phyloP scores from a whole-genome alignment of 1,140 invertebrate species.

The Zophobas atratus region DNA sequence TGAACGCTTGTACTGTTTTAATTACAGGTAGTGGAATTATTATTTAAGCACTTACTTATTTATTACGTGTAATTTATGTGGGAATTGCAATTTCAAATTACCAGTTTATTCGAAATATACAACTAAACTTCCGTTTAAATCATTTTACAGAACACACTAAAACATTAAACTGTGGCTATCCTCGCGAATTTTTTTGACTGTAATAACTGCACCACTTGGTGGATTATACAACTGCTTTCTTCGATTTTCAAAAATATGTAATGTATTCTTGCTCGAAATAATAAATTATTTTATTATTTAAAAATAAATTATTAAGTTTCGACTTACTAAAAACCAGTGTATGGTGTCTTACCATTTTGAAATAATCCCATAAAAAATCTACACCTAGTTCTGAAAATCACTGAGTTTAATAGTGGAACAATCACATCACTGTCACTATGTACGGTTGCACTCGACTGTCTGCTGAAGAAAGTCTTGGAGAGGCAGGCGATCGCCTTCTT shows the following conservation, averaged over 20 bases:
- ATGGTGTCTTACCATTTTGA: conserved; percentile 28
- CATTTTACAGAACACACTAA: too few relatives aligned
- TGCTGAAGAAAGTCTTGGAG: conserved; percentile 45
- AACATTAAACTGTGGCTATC: too few relatives aligned
- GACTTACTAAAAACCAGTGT: neutral
- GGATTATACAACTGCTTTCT: too few relatives aligned
- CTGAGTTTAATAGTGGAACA: conserved; percentile 27
- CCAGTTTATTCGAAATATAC: too few relatives aligned
- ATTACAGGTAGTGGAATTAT: too few relatives aligned
- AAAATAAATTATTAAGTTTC: neutral
- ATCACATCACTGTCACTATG: conserved; percentile 38
- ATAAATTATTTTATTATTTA: neutral
- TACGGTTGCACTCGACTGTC: conserved; percentile 26
- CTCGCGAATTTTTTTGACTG: too few relatives aligned
- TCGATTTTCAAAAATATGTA: neutral
- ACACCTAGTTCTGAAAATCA: conserved; percentile 33
- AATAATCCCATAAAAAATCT: conserved; percentile 39
- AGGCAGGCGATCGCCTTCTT: conserved; percentile 42
- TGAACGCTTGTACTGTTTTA: too few relatives aligned
- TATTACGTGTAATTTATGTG: too few relatives aligned
- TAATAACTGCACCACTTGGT: too few relatives aligned
- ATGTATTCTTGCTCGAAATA: neutral
- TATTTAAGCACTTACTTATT: too few relatives aligned
- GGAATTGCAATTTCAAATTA: too few relatives aligned
- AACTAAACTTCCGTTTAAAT: too few relatives aligned